A percentile compares a stretch with the other conserved stretches of the same genome.
Evolutionary conservation across 2,888 invertebrate genomes (phyloP).

Genomic region (Acronicta leporina): DNA sequence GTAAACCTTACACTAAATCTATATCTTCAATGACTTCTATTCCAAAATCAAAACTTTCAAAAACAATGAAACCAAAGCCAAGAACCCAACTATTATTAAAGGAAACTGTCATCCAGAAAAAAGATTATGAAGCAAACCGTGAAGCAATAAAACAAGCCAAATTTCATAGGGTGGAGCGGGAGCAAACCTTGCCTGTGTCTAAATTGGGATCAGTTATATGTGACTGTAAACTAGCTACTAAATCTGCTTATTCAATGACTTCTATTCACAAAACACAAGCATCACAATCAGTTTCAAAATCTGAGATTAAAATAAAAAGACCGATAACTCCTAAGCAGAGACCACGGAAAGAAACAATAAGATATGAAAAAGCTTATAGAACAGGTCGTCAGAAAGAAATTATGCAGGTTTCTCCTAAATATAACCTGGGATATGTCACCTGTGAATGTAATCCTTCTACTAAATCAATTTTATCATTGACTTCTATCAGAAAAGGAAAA

Average conservation of each 20-base stretch:
- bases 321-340: slow-evolving; percentile 1
- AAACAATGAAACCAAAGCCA: no score
- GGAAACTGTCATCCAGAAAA: neutral
- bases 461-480: slow-evolving; percentile 24
- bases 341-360: neutral
- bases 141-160: neutral
- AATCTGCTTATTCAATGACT: slow-evolving; percentile 13
- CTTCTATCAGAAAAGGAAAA: slow-evolving; percentile 7
- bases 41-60: no score
- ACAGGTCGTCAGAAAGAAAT: slow-evolving; percentile 6
- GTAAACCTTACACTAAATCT: no score
- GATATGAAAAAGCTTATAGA: neutral
- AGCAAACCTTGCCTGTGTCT: neutral
- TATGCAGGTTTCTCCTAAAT: slow-evolving; percentile 2
- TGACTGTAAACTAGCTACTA: neutral
- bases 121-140: neutral
- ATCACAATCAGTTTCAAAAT: slow-evolving; percentile 8
- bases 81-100: no score
- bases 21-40: no score
- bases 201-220: neutral
- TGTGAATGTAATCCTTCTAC: slow-evolving; percentile 24
- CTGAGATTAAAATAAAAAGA: slow-evolving; percentile 5
- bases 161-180: neutral
- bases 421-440: neutral
- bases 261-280: slow-evolving; percentile 9